A percentile compares a stretch with the other conserved stretches of the same genome.
phyloP scores from a whole-genome alignment of 2,113 vertebrate species.

The Passer domesticus region DNA sequence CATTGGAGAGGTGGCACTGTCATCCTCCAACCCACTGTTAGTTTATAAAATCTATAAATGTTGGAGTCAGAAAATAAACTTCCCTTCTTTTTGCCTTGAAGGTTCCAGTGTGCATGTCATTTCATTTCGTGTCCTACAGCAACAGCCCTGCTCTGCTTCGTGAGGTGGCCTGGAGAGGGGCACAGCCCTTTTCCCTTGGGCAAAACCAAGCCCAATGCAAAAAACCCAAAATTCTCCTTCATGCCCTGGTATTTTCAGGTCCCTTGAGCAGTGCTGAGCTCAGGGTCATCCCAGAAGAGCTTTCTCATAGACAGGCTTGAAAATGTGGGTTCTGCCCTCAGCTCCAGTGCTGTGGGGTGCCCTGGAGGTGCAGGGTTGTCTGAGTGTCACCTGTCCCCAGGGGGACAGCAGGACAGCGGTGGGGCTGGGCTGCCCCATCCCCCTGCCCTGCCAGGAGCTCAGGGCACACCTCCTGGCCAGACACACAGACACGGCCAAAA shows the following conservation, averaged over 20 bases:
- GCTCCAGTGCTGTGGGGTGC: neutral
- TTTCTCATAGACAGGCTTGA: neutral
- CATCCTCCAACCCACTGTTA: too few relatives aligned
- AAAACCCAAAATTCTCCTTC: too few relatives aligned
- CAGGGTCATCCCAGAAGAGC: too few relatives aligned
- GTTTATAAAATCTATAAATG: too few relatives aligned
- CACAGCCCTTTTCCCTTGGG: neutral
- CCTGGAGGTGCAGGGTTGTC: rapidly evolving
- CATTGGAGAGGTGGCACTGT: too few relatives aligned
- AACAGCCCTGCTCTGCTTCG: neutral
- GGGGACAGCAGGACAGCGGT: neutral
- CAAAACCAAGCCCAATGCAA: neutral
- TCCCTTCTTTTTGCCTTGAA: too few relatives aligned
- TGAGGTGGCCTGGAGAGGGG: neutral
- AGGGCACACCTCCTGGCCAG: neutral
- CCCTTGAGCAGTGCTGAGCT: neutral
- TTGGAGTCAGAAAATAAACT: too few relatives aligned
- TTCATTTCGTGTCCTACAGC: too few relatives aligned
- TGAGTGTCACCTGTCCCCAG: rapidly evolving
- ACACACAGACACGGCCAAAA: neutral
- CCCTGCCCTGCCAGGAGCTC: neutral
- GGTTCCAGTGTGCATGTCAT: too few relatives aligned
- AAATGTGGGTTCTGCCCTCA: neutral
- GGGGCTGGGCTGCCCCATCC: neutral
- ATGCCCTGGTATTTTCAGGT: neutral